Evolutionary conservation across 2,888 invertebrate genomes (phyloP), one percentile per base, ranked within the genome.

Genomic region (Euzophera pinguis): DNA sequence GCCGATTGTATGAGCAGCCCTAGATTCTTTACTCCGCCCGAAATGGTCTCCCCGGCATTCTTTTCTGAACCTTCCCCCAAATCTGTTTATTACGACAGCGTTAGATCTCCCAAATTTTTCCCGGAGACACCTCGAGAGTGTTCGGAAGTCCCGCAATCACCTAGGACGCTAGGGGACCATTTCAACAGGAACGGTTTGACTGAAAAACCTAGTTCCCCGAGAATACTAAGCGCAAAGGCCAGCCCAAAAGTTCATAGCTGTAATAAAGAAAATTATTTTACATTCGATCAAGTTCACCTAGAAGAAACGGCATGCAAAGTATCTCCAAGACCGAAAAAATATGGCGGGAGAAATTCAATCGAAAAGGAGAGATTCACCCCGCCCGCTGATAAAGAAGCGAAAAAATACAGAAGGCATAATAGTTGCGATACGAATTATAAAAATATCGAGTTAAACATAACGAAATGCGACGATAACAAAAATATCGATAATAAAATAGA

Each of bases 241-340:
- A 90, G 90, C 58, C 90, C 90, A 3, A 89, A 88, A 75, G 70
- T 89, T 4, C 75, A 80, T 54, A 86, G 78, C 62, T 78, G 72
- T 50, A 89, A 90, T 58, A 90, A 90, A 59, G 90, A 90, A 53
- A 90, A 90, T 58, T 90, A 85, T 57, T 90, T 90, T 43, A 88
- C 84, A 0, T 90, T 90, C 56, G 90, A 90, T 41, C 78, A 75
- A 37, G 73, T 73, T 0, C 63, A 65, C 27, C 57, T 68, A 7
- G 64, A 58, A 3, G 77, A 80, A 53, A 86, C 82, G 8, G 70
- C 66, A 0, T 56, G 73, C 0, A 75, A 73, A 58, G 59, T 77
- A 14, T 78, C 81, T 0, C 76, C 83, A 0, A 71, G 81, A 53
- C 88, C 87, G 0, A 80, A 72, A 58, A 79, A 81, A 50, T 90